Evolutionary conservation across 2,113 vertebrate species (phyloP).

Genomic region (Cynocephalus volans): DNA sequence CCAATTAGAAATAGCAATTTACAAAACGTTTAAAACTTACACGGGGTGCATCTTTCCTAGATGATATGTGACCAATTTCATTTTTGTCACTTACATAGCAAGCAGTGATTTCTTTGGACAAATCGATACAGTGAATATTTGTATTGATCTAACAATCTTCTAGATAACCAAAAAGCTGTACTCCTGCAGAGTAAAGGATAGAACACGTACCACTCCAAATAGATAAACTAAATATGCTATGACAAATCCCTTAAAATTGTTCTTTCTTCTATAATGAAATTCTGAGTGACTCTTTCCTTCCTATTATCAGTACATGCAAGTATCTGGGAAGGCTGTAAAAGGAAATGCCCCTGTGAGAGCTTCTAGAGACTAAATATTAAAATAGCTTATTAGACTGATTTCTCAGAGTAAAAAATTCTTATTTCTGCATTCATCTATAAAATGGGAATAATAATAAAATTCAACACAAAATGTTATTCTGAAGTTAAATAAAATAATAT

Average conservation of each 20-base stretch:
- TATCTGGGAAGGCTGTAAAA: not conserved
- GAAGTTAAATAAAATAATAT: conserved; percentile 3
- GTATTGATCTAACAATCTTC: not conserved
- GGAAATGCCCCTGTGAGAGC: not conserved
- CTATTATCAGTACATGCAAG: not conserved
- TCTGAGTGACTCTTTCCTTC: conserved; percentile 23
- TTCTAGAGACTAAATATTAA: not conserved
- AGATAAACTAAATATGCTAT: not conserved
- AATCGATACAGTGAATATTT: conserved; percentile 9
- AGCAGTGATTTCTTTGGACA: not conserved
- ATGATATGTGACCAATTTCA: not conserved
- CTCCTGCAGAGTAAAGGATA: not conserved
- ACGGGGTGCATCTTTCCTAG: not conserved
- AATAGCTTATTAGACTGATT: not conserved
- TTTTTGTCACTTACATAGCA: not conserved
- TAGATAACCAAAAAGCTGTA: not conserved
- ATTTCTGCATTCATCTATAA: not conserved
- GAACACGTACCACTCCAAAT: not conserved
- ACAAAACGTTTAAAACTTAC: not conserved
- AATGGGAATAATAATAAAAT: not conserved
- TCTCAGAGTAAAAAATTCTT: not conserved
- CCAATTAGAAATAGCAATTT: not conserved
- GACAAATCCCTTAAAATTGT: not conserved
- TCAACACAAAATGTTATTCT: not conserved
- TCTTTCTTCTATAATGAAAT: conserved; percentile 20